Percentiles rank a stretch among this genome's conserved stretches.
phyloP scores from a whole-genome alignment of 2,113 vertebrate genomes.

The Hystrix cristata region DNA sequence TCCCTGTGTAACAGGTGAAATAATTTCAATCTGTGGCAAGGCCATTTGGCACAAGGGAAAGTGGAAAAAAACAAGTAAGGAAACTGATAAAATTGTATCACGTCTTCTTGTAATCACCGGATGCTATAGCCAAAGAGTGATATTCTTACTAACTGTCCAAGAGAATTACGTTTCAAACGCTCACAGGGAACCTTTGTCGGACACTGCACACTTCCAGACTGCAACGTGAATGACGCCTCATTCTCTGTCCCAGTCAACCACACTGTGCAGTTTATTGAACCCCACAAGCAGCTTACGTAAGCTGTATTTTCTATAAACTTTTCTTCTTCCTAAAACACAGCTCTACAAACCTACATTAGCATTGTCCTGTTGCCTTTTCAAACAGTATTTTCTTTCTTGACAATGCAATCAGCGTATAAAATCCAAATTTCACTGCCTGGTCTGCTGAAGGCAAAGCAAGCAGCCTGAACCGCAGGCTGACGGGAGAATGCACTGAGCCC shows the following conservation, averaged over 20 bases:
- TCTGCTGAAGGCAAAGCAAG: slow-evolving; percentile 66
- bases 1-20: slow-evolving; percentile 57
- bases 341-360: not conserved
- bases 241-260: slow-evolving; percentile 2
- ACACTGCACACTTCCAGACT: not conserved
- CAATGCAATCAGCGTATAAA: slow-evolving; percentile 70
- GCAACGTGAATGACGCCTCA: not conserved
- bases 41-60: not conserved
- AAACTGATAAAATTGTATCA: not conserved
- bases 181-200: not conserved
- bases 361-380: slow-evolving; percentile 64
- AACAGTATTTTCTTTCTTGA: slow-evolving; percentile 59
- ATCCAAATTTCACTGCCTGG: slow-evolving; percentile 46
- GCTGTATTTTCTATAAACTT: slow-evolving; percentile 59
- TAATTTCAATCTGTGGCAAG: slow-evolving; percentile 66
- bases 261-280: not conserved
- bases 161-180: slow-evolving; percentile 42
- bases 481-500: slow-evolving; percentile 81
- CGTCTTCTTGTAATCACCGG: slow-evolving; percentile 15
- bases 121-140: not conserved
- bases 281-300: not conserved
- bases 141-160: not conserved
- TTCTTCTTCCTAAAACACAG: not conserved
- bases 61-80: not conserved
- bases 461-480: slow-evolving; percentile 70